phyloP scores from a whole-genome alignment of 2,797 vertebrate species.

The Thalassophryne amazonica region DNA sequence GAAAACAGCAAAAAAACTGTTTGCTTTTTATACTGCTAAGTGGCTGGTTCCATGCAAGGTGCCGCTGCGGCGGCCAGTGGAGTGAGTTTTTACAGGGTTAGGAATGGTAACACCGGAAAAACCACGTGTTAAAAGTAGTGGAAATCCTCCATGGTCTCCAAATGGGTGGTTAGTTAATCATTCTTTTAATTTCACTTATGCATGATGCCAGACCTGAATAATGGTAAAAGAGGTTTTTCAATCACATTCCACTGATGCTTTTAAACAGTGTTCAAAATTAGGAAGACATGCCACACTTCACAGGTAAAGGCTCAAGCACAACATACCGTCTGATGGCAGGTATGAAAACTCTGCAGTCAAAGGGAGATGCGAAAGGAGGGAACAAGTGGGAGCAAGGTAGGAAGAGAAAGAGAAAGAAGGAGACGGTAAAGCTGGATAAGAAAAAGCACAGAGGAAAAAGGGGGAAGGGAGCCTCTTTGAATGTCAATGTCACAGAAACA shows the following conservation, averaged over 20 bases:
- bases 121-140: neutral
- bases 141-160: constrained; percentile 11
- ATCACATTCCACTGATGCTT: constrained; percentile 25
- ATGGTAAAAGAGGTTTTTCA: constrained; percentile 8
- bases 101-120: constrained; percentile 8
- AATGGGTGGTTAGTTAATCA: constrained; percentile 30
- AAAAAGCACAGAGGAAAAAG: constrained; percentile 7
- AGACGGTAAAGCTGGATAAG: constrained; percentile 30
- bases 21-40: neutral
- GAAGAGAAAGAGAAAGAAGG: constrained; percentile 37
- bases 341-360: constrained; percentile 79
- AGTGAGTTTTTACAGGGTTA: neutral
- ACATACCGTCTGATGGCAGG: constrained; percentile 79
- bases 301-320: constrained; percentile 45
- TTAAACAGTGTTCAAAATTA: constrained; percentile 31
- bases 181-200: constrained; percentile 13
- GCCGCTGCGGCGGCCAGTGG: neutral
- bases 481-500: constrained; percentile 9
- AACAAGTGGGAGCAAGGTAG: constrained; percentile 48
- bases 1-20: neutral
- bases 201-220: constrained; percentile 19
- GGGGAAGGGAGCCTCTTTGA: neutral
- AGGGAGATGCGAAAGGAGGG: constrained; percentile 47
- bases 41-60: neutral
- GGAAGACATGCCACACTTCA: constrained; percentile 55